These are phyloP conservation scores for Squalus acanthias DNA, from an alignment of 2,797 vertebrate genomes.

Conservation along the genomic window DNA sequence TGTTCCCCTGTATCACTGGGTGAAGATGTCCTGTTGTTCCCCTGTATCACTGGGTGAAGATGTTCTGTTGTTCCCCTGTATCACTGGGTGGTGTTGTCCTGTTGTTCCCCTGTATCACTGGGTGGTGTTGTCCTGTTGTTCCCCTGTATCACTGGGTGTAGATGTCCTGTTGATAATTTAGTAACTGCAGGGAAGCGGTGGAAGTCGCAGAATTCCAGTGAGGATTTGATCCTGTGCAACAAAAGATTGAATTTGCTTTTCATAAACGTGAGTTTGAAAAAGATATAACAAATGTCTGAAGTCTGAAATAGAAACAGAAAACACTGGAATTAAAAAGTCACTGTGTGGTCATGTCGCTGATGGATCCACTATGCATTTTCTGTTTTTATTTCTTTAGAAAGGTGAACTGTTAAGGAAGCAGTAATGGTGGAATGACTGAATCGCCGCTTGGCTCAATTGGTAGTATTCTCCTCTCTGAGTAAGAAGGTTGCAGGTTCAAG, in stretches of 20 bases:
- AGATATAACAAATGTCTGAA: too few relatives aligned
- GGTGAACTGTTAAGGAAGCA: not conserved
- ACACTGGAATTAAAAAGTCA: not conserved
- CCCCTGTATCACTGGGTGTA: too few relatives aligned
- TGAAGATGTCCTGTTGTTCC: not conserved
- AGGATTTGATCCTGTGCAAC: not conserved
- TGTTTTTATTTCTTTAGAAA: not conserved
- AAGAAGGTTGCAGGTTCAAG: not conserved
- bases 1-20: not conserved
- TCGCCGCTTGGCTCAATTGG: not conserved
- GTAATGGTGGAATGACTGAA: not conserved
- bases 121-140: not conserved
- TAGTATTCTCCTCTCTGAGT: not conserved
- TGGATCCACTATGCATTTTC: not conserved
- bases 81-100: too few relatives aligned
- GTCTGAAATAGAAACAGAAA: not conserved
- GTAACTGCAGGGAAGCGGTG: not conserved
- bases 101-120: not conserved
- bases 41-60: not conserved
- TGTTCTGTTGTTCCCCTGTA: not conserved
- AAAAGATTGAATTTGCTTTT: not conserved
- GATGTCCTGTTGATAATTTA: not conserved
- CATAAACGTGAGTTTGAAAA: not conserved
- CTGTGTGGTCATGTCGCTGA: not conserved
- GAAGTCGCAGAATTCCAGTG: not conserved